Evolutionary conservation across 1,140 invertebrate genomes (phyloP).

Genomic region (Oedothorax gibbosus): DNA sequence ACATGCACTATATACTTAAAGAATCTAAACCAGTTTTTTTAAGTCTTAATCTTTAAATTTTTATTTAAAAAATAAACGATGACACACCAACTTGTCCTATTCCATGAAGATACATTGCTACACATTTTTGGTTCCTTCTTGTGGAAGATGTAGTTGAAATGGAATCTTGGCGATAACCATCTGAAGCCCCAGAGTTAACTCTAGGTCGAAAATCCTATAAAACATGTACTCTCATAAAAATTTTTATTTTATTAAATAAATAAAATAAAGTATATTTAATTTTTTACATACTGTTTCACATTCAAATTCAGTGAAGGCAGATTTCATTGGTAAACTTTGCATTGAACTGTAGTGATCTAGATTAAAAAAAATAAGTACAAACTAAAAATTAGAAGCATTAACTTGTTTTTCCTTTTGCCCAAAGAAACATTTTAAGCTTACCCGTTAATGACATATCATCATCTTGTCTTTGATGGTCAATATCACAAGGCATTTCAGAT

Average conservation of each 20-base stretch:
- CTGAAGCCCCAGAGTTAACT: constrained; percentile 55
- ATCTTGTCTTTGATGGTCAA: constrained; percentile 32
- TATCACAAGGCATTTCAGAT: constrained; percentile 51
- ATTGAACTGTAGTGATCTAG: constrained; percentile 27
- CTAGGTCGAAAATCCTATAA: constrained; percentile 55
- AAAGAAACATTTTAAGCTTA: not conserved
- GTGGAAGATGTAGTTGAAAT: constrained; percentile 59
- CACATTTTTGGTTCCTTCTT: constrained; percentile 72
- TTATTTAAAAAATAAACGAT: not conserved
- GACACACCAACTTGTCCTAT: constrained; percentile 76
- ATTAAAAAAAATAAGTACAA: not conserved
- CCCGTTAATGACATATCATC: constrained; percentile 42
- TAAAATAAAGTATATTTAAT: not conserved
- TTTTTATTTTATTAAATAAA: not conserved
- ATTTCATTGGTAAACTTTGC: constrained; percentile 9
- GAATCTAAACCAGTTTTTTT: not conserved
- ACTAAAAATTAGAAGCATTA: not conserved
- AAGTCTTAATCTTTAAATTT: not conserved
- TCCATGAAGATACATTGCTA: constrained; percentile 80
- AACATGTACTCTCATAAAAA: not conserved
- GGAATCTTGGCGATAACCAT: constrained; percentile 49
- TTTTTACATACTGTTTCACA: not conserved
- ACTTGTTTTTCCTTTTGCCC: too few species aligned
- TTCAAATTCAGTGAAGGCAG: not conserved
- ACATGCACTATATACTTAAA: not conserved